Percentiles rank a stretch among this genome's conserved stretches.
Evolutionary conservation across 2,888 invertebrate genomes (phyloP).

Genomic region (Himalopsyche kuldschensis): DNA sequence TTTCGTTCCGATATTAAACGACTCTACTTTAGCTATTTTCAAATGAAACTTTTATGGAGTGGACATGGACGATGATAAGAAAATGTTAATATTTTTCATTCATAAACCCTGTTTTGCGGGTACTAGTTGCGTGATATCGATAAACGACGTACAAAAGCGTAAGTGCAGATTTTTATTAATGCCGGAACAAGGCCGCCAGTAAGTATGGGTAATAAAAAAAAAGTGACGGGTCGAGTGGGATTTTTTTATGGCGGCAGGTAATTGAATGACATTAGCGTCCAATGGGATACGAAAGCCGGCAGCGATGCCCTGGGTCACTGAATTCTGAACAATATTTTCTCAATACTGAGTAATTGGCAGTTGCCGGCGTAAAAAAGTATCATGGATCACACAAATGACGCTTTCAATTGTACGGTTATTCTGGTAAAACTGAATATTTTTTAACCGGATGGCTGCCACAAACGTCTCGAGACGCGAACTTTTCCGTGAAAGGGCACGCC

Average conservation of each 20-base stretch:
- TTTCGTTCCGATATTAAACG: too few relatives aligned
- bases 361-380: too few relatives aligned
- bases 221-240: background rate
- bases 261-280: background rate
- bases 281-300: background rate
- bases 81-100: too few relatives aligned
- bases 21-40: too few relatives aligned
- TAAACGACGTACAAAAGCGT: background rate
- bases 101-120: background rate
- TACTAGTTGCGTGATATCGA: background rate
- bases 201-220: background rate
- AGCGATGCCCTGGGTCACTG: background rate
- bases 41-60: too few relatives aligned
- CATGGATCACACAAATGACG: too few relatives aligned
- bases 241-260: background rate
- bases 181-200: background rate
- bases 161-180: background rate
- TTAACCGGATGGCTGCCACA: too few relatives aligned
- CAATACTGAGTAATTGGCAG: background rate
- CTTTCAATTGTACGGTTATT: too few relatives aligned
- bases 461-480: too few relatives aligned
- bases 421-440: too few relatives aligned
- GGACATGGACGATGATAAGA: too few relatives aligned
- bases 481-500: too few relatives aligned
- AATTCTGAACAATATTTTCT: background rate